phyloP scores from a whole-genome alignment of 2,888 invertebrate species.

The Diloba caeruleocephala region DNA sequence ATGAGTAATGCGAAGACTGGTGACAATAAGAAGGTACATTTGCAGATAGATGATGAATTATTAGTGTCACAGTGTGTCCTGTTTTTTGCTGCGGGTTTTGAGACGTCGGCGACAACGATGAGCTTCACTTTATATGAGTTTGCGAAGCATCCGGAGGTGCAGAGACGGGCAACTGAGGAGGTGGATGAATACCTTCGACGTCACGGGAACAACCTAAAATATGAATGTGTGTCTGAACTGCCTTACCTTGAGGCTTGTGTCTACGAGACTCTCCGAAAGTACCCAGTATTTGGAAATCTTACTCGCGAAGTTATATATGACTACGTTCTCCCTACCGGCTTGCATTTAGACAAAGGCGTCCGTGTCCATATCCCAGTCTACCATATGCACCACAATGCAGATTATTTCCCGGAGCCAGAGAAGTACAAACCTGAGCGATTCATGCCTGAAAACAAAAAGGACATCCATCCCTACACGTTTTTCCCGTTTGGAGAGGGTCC shows the following conservation, averaged over 20 bases:
- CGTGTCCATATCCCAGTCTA: slow-evolving; percentile 64
- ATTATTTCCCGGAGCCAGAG: slow-evolving; percentile 63
- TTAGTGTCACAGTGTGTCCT: slow-evolving; percentile 84
- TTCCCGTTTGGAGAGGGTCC: slow-evolving; percentile 69
- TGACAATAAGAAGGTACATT: slow-evolving; percentile 45
- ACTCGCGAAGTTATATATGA: slow-evolving; percentile 66
- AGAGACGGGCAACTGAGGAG: slow-evolving; percentile 60
- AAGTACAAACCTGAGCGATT: slow-evolving; percentile 64
- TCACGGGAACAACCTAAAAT: slow-evolving; percentile 51
- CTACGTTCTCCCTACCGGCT: slow-evolving; percentile 38
- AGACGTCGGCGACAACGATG: slow-evolving; percentile 67
- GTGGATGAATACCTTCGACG: slow-evolving; percentile 62
- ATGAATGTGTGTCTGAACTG: slow-evolving; percentile 67
- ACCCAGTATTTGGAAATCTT: slow-evolving; percentile 66
- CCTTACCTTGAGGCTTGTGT: slow-evolving; percentile 69
- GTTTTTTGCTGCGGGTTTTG: slow-evolving; percentile 79
- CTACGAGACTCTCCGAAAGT: slow-evolving; percentile 67
- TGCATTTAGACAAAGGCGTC: slow-evolving; percentile 45
- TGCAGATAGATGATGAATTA: slow-evolving; percentile 74
- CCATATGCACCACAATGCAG: slow-evolving; percentile 59
- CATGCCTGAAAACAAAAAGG: slow-evolving; percentile 52
- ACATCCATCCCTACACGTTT: slow-evolving; percentile 58
- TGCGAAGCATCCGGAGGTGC: slow-evolving; percentile 61
- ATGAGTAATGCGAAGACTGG: slow-evolving; percentile 56
- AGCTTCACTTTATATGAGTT: slow-evolving; percentile 66